These are phyloP conservation scores for Lagria hirta DNA, from an alignment of 2,888 invertebrate species.

Conservation along the genomic window DNA sequence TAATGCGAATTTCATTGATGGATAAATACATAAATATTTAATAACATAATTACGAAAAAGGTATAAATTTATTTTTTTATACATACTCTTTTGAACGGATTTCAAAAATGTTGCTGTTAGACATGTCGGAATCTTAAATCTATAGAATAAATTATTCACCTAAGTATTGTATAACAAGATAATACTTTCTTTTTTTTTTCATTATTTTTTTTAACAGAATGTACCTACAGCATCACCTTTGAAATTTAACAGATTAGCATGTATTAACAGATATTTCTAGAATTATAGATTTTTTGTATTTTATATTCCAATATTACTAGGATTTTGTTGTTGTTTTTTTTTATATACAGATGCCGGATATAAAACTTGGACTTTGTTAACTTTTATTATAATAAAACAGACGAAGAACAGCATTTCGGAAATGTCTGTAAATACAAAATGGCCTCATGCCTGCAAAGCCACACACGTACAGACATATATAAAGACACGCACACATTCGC, in stretches of 20 bases:
- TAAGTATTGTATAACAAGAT: constrained; percentile 44
- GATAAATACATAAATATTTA: constrained; percentile 51
- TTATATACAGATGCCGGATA: constrained; percentile 36
- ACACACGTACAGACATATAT: constrained; percentile 35
- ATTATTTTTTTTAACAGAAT: constrained; percentile 35
- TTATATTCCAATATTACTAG: constrained; percentile 16
- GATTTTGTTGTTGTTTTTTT: constrained; percentile 10
- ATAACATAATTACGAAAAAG: constrained; percentile 49
- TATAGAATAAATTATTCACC: constrained; percentile 41
- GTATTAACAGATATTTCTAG: constrained; percentile 40
- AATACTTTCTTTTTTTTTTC: constrained; percentile 45
- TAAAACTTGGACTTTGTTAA: constrained; percentile 43
- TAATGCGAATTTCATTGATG: constrained; percentile 53
- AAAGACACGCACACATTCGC: constrained; percentile 20
- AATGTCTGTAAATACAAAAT: constrained; percentile 37
- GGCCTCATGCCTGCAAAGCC: constrained; percentile 34
- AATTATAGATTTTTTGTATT: constrained; percentile 26
- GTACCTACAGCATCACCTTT: constrained; percentile 42
- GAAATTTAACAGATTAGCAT: constrained; percentile 38
- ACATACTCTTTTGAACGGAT: constrained; percentile 42
- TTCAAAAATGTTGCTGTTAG: constrained; percentile 44
- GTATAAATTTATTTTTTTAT: constrained; percentile 46
- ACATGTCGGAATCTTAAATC: constrained; percentile 39
- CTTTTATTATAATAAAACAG: constrained; percentile 24
- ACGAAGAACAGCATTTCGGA: constrained; percentile 40